phyloP scores from a whole-genome alignment of 35 echinoderm and acorn worm genomes.

The Lytechinus pictus region DNA sequence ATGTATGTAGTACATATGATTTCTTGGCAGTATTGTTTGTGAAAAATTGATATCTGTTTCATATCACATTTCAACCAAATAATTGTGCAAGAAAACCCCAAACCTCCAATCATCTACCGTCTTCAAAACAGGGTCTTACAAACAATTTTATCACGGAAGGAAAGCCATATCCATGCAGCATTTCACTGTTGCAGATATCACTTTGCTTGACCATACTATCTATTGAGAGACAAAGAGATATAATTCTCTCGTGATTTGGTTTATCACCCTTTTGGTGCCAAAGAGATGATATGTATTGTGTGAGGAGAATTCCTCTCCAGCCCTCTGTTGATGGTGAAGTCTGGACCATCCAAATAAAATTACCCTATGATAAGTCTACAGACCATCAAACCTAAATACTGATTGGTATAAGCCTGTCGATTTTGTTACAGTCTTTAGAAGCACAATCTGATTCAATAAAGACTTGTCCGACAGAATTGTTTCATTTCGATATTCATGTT shows the following conservation, averaged over 20 bases:
- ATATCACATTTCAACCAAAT: background rate
- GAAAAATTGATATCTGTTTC: too few species aligned
- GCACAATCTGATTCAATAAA: too few species aligned
- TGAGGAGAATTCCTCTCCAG: background rate
- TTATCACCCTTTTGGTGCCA: too few species aligned
- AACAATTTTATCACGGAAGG: background rate
- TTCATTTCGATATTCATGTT: background rate
- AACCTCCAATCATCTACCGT: background rate
- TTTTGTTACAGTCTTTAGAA: too few species aligned
- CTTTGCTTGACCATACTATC: background rate
- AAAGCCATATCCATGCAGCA: background rate
- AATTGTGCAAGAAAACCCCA: background rate
- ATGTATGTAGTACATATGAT: too few species aligned
- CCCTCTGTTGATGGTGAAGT: background rate
- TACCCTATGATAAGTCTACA: background rate
- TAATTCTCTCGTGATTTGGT: too few species aligned
- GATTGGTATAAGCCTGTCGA: too few species aligned
- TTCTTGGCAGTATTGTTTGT: too few species aligned
- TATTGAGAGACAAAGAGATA: too few species aligned
- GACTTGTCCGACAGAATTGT: too few species aligned
- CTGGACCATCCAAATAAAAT: background rate
- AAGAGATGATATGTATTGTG: background rate
- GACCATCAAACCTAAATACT: background rate
- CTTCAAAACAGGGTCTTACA: background rate
- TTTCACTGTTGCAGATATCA: background rate